Percentiles rank a stretch among this genome's conserved stretches.
Conservation (phyloP, 2,113 vertebrate genomes). For the Trochalopteron elliotii region DNA sequence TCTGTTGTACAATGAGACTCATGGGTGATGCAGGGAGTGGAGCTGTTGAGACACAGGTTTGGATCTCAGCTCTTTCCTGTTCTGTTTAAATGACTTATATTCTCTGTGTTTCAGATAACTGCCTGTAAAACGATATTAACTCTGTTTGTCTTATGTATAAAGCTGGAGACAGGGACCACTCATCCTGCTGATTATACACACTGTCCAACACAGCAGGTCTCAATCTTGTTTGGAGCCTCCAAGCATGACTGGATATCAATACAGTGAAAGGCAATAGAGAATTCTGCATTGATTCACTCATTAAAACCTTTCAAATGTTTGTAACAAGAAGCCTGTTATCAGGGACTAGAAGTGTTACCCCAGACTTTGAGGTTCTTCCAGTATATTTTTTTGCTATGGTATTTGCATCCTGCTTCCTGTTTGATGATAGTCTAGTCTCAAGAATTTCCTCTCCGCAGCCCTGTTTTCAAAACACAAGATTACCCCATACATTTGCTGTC, state of each 20-base stretch:
- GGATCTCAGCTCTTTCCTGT: background rate
- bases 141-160: background rate
- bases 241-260: background rate
- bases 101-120: background rate
- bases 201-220: background rate
- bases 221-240: background rate
- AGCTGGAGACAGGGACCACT: background rate
- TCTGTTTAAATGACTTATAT: background rate
- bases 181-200: background rate
- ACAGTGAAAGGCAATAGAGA: background rate
- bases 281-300: background rate
- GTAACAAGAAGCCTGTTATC: background rate
- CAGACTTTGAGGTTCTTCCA: background rate
- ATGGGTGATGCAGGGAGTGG: background rate
- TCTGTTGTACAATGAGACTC: background rate
- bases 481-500: background rate
- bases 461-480: background rate
- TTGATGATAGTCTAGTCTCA: conserved; percentile 4
- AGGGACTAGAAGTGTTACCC: background rate
- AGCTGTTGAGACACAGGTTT: background rate
- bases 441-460: conserved; percentile 12
- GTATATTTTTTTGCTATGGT: background rate
- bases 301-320: background rate
- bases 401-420: conserved; percentile 42
- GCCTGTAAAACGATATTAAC: background rate